Base-by-base conservation (phyloP, 2,797 vertebrate species). In the Bucorvus abyssinicus region DNA sequence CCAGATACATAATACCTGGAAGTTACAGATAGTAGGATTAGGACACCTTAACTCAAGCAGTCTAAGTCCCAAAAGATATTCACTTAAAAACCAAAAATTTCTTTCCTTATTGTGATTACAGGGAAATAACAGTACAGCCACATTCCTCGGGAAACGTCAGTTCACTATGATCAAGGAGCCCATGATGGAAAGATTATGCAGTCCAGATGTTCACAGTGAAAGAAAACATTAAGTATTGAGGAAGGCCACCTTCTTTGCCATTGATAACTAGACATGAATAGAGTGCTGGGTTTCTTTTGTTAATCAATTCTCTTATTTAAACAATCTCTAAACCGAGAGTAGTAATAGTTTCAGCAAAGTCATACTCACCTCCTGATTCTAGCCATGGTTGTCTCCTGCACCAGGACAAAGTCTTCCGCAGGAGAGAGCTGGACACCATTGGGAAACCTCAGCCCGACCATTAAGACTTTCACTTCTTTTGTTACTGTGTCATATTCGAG, bases 371-470 rank as follows among this genome's bases (percentile, higher is more conserved):
- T 99, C 82, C 98, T 98, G 96, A 99, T 99, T 91, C 99, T 98
- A 53, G 99, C 99, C 99, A 99, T 99, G 40, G 99, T 98, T 50
- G 98, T 98, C 97, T 99, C 99, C 1, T 97, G 98, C 85, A 99
- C 99, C 87, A 99, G 97, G 75, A 99, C 98, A 23, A 99, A 99
- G 95, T 99, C 99, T 97, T 99, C 99, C 0, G 98, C 98, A 1
- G 98, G 99, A 73, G 99, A 99, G 24, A 99, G 98, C 92, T 99
- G 99, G 65, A 99, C 98, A 42, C 99, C 99, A 24, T 99, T 99
- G 36, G 99, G 98, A 95, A 99, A 99, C 11, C 98, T 96, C 55
- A 99, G 97, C 71, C 99, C 99, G 84, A 98, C 98, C 99, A 99
- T 98, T 94, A 99, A 97, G 61, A 99, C 99, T 16, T 98, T 98